Conservation (phyloP, 2,888 invertebrate genomes). For the Orthonevra nobilis region DNA sequence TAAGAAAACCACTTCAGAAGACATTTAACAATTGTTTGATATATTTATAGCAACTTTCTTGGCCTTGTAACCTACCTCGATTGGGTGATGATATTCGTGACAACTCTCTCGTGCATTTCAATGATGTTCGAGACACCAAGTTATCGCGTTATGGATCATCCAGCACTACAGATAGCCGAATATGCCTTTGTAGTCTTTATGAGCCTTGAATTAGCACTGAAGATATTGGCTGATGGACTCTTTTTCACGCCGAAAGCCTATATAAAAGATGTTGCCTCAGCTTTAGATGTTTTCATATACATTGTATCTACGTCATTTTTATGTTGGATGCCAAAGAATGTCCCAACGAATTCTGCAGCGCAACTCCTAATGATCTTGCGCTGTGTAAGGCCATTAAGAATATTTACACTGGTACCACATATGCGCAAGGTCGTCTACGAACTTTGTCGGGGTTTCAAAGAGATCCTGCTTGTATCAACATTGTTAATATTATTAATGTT, state of each 20-base stretch:
- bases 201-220: constrained; percentile 97
- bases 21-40: neutral
- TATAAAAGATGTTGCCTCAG: constrained; percentile 97
- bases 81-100: constrained; percentile 99
- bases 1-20: neutral
- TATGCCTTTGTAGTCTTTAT: constrained; percentile 99
- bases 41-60: constrained; percentile 89
- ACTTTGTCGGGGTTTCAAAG: constrained; percentile 98
- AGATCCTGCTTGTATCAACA: constrained; percentile 98
- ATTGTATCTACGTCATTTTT: constrained; percentile 97
- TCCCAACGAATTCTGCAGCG: constrained; percentile 95
- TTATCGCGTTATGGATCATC: constrained; percentile 95
- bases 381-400: constrained; percentile 96
- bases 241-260: constrained; percentile 99
- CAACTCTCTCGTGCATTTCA: constrained; percentile 97
- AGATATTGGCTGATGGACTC: constrained; percentile 97
- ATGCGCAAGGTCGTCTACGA: constrained; percentile 99
- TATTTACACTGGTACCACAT: constrained; percentile 98
- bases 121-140: constrained; percentile 99
- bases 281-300: constrained; percentile 98
- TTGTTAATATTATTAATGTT: constrained; percentile 98
- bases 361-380: constrained; percentile 98
- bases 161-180: constrained; percentile 96
- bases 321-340: constrained; percentile 94
- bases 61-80: constrained; percentile 99